phyloP scores from a whole-genome alignment of 2,113 vertebrate species.

The Vulpes lagopus region DNA sequence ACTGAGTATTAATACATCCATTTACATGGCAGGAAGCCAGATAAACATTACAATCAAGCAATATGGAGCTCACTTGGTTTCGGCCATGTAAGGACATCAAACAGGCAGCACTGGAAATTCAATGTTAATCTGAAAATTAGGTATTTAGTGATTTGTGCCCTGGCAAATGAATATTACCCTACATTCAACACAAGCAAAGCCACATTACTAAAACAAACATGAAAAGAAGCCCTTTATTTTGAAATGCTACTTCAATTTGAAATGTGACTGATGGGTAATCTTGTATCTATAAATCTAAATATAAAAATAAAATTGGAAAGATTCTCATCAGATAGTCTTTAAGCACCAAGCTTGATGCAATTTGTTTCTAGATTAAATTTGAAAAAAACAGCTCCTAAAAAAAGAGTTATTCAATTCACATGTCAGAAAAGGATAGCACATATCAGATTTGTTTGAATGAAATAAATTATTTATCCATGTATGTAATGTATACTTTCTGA shows the following conservation, averaged over 20 bases:
- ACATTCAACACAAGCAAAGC: slow-evolving; percentile 64
- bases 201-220: slow-evolving; percentile 56
- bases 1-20: slow-evolving; percentile 78
- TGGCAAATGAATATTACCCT: slow-evolving; percentile 62
- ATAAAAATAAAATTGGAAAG: slow-evolving; percentile 73
- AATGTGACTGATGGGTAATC: slow-evolving; percentile 59
- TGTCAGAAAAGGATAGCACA: slow-evolving; percentile 39
- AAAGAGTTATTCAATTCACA: slow-evolving; percentile 47
- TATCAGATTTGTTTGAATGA: slow-evolving; percentile 71
- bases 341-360: slow-evolving; percentile 63
- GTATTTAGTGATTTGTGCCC: slow-evolving; percentile 60
- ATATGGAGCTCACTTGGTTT: slow-evolving; percentile 54
- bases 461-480: slow-evolving; percentile 64
- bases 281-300: slow-evolving; percentile 62
- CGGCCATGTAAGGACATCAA: slow-evolving; percentile 14
- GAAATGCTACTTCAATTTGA: slow-evolving; percentile 33
- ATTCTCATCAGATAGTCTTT: slow-evolving; percentile 64
- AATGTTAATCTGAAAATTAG: slow-evolving; percentile 67
- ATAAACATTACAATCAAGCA: slow-evolving; percentile 69
- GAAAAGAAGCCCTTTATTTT: slow-evolving; percentile 8
- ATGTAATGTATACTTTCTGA: slow-evolving; percentile 61
- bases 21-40: slow-evolving; percentile 78
- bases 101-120: slow-evolving; percentile 21
- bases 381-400: slow-evolving; percentile 62
- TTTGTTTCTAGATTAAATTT: slow-evolving; percentile 38